These are phyloP conservation scores for Apis laboriosa DNA, from an alignment of 1,140 invertebrate species.

Conservation along the genomic window DNA sequence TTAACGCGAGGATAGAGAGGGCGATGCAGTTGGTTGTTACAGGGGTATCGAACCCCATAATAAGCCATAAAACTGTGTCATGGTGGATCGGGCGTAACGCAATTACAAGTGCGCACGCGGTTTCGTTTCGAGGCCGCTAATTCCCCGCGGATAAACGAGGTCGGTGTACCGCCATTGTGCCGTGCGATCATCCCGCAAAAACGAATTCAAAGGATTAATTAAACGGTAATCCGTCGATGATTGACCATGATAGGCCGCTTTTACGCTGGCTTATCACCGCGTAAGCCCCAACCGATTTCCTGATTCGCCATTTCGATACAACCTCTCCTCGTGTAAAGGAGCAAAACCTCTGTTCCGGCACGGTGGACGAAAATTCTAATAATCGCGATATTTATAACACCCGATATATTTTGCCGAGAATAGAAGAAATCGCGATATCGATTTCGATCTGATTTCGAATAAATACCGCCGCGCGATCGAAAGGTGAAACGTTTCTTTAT, in stretches of 20 bases:
- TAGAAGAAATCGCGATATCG: not conserved
- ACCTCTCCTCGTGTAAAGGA: not conserved
- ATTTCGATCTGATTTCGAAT: not conserved
- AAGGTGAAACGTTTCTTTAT: not conserved
- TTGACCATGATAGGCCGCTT: constrained; percentile 45
- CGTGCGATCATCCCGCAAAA: constrained; percentile 36
- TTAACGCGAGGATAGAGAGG: not conserved
- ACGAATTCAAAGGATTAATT: constrained; percentile 53
- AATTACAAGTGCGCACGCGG: constrained; percentile 33
- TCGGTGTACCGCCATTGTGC: constrained; percentile 17
- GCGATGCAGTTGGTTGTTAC: constrained; percentile 8
- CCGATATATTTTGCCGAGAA: not conserved
- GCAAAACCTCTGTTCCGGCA: constrained; percentile 14
- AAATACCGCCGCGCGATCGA: not conserved
- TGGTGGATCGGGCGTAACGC: not conserved
- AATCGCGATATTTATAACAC: not conserved
- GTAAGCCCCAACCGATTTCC: not conserved
- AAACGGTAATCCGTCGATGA: constrained; percentile 50
- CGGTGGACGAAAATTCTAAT: not conserved
- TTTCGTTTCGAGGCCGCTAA: constrained; percentile 36
- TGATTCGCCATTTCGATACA: constrained; percentile 17
- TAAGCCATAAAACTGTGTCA: constrained; percentile 27
- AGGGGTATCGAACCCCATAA: not conserved
- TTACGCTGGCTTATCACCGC: constrained; percentile 35
- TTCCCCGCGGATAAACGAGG: constrained; percentile 45